Conservation (phyloP, 2,888 invertebrate genomes). For the Anagyrus pseudococci region DNA sequence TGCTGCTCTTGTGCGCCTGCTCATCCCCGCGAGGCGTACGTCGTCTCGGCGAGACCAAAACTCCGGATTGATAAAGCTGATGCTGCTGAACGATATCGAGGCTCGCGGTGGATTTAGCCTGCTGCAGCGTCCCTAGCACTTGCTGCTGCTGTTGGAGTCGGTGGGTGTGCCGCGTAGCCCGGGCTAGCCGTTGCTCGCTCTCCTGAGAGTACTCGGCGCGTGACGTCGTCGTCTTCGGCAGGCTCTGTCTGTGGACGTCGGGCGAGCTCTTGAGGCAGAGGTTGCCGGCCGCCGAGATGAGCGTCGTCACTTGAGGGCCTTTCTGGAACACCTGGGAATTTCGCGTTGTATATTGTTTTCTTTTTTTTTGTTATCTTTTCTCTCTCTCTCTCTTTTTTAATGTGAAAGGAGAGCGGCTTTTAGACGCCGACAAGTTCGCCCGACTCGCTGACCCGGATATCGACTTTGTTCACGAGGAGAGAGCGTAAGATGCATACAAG, state of each 20-base stretch:
- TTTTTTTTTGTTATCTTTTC: no score
- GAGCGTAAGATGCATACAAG: no score
- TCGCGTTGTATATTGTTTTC: no score
- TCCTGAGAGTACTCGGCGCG: conserved; percentile 38
- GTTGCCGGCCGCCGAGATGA: conserved; percentile 72
- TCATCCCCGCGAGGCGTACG: conserved; percentile 48
- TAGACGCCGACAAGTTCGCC: no score
- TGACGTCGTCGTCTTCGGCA: conserved; percentile 46
- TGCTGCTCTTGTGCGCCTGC: conserved; percentile 57
- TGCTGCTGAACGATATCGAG: conserved; percentile 51
- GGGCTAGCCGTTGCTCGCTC: conserved; percentile 10
- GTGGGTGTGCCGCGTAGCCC: conserved; percentile 57
- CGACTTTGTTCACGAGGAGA: no score
- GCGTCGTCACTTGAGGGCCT: conserved; percentile 79
- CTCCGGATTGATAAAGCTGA: conserved; percentile 31
- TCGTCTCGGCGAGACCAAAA: conserved; percentile 33
- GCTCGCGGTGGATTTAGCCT: conserved; percentile 55
- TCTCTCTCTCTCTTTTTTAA: no score
- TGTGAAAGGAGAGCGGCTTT: no score
- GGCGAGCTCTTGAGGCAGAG: conserved; percentile 60
- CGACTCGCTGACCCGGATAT: no score
- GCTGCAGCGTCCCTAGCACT: no score
- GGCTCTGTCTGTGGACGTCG: conserved; percentile 52
- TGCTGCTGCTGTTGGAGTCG: conserved; percentile 60
- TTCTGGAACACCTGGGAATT: conserved; percentile 74